Conservation (phyloP, 2,797 vertebrate species). For the Myripristis jacobus region DNA sequence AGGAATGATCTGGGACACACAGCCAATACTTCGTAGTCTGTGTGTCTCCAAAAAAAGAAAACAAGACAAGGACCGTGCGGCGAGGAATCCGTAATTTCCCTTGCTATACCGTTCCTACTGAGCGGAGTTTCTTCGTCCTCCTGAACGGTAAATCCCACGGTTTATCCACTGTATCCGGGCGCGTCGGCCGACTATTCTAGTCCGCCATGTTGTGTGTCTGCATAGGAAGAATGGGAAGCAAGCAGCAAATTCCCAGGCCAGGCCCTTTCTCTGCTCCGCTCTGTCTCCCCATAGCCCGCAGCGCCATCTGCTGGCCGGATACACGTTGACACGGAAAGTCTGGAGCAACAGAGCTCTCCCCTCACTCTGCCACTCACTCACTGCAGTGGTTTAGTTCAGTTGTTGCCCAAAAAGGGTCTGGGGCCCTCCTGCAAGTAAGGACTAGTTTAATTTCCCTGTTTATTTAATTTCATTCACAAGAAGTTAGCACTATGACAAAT, state of each 20-base stretch:
- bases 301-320: constrained; percentile 71
- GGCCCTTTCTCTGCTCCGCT: constrained; percentile 68
- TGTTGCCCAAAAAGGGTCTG: neutral
- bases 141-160: constrained; percentile 70
- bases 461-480: too few species aligned
- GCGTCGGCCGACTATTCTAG: constrained; percentile 82
- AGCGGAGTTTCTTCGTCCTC: constrained; percentile 46
- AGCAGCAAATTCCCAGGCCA: constrained; percentile 80
- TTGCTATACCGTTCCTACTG: neutral
- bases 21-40: constrained; percentile 69
- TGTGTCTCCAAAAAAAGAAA: constrained; percentile 42
- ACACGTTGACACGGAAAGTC: neutral
- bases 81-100: neutral
- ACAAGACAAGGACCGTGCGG: constrained; percentile 33
- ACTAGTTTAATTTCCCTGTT: too few species aligned
- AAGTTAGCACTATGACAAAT: too few species aligned
- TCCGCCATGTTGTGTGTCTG: constrained; percentile 89
- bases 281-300: constrained; percentile 30
- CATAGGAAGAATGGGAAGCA: constrained; percentile 85
- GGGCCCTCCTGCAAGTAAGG: too few species aligned
- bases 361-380: neutral
- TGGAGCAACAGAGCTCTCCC: too few species aligned
- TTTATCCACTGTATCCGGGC: constrained; percentile 85
- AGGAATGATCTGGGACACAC: constrained; percentile 75
- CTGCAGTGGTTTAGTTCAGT: neutral